A percentile compares a stretch with the other conserved stretches of the same genome.
Conservation (phyloP, 2,113 vertebrate genomes). For the Burhinus oedicnemus region DNA sequence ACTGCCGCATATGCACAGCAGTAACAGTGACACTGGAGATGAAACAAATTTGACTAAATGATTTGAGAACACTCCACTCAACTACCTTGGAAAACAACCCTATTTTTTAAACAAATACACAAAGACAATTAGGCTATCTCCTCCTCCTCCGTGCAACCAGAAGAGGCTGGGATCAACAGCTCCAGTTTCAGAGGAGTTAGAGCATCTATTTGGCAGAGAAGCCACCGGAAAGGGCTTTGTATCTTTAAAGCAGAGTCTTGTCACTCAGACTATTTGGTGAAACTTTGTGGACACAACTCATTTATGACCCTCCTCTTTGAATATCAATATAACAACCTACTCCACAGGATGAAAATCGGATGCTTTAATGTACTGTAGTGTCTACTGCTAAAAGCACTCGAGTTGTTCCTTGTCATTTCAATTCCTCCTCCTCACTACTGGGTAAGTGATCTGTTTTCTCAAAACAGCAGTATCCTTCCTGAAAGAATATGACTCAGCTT, state of each 20-base stretch:
- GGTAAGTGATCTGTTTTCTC: conserved; percentile 49
- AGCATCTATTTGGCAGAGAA: not conserved
- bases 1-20: not conserved
- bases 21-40: not conserved
- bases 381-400: conserved; percentile 51
- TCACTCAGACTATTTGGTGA: not conserved
- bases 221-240: not conserved
- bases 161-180: not conserved
- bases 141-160: not conserved
- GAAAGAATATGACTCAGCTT: conserved; percentile 74
- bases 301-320: not conserved
- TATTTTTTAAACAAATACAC: not conserved
- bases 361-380: conserved; percentile 34
- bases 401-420: conserved; percentile 49
- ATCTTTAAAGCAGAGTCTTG: not conserved
- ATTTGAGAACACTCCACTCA: not conserved
- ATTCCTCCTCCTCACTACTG: conserved; percentile 55
- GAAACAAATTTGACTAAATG: not conserved
- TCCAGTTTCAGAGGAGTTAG: not conserved
- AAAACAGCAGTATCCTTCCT: conserved; percentile 66
- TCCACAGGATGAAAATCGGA: conserved; percentile 20
- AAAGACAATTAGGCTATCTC: not conserved
- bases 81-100: not conserved
- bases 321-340: conserved; percentile 7
- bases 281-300: not conserved